These are phyloP conservation scores for Leptinotarsa undecemlineata DNA, from an alignment of 1,140 invertebrate species.

Conservation along the genomic window DNA sequence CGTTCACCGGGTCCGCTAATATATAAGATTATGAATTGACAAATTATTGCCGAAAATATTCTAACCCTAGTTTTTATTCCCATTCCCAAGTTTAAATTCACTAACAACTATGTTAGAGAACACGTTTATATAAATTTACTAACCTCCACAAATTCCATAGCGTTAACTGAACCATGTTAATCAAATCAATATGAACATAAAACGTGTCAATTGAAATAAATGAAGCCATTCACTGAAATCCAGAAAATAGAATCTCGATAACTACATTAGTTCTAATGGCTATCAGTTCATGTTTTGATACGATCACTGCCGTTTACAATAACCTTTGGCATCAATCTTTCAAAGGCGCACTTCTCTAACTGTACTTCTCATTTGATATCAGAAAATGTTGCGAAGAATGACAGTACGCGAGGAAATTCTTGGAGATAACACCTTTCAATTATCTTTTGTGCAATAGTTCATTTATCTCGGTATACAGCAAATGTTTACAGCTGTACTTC, in stretches of 20 bases:
- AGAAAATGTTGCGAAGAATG: not conserved
- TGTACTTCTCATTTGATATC: not conserved
- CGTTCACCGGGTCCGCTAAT: too few species aligned
- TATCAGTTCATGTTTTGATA: not conserved
- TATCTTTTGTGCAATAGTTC: not conserved
- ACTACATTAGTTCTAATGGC: not conserved
- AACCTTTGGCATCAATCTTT: slow-evolving; percentile 3
- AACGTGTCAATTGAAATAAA: not conserved
- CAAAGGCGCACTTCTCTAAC: not conserved
- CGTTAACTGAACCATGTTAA: slow-evolving; percentile 29
- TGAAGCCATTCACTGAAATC: slow-evolving; percentile 2
- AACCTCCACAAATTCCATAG: slow-evolving; percentile 32
- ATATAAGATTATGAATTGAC: too few species aligned
- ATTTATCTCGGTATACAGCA: not conserved
- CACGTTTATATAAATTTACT: slow-evolving; percentile 4
- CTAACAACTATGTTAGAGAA: too few species aligned
- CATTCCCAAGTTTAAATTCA: too few species aligned
- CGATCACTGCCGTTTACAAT: not conserved
- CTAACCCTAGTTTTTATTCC: too few species aligned
- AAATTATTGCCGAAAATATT: too few species aligned
- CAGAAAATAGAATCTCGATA: not conserved
- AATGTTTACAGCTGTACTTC: not conserved
- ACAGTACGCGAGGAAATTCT: not conserved
- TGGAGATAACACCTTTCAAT: not conserved
- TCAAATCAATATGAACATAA: not conserved